Evolutionary conservation across 2,113 vertebrate genomes (phyloP).

Genomic region (Malurus melanocephalus): DNA sequence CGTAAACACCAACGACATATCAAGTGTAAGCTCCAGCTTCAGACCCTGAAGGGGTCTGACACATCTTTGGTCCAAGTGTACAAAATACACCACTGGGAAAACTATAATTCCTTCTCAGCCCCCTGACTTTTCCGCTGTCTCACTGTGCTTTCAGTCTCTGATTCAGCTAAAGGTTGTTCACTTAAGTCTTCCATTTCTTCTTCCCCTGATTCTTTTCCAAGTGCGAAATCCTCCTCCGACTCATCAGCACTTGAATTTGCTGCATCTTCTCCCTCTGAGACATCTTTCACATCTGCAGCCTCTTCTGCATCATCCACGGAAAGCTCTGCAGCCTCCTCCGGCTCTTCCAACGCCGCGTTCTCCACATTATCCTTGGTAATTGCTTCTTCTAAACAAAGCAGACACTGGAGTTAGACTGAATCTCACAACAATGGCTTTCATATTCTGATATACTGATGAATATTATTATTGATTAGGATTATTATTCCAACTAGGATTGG

Average conservation of each 20-base stretch:
- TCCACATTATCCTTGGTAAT: constrained; percentile 60
- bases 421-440: background rate
- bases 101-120: constrained; percentile 46
- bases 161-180: background rate
- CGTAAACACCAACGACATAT: constrained; percentile 51
- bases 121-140: constrained; percentile 76
- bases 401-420: background rate
- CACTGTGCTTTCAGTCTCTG: constrained; percentile 63
- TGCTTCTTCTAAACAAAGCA: constrained; percentile 56
- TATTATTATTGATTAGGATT: rapidly evolving
- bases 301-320: background rate
- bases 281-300: constrained; percentile 49
- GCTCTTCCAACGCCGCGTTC: constrained; percentile 20
- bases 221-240: constrained; percentile 63
- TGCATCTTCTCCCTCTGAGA: constrained; percentile 61
- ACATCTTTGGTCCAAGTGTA: constrained; percentile 62
- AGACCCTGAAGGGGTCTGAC: background rate
- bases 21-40: constrained; percentile 60
- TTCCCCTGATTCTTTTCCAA: constrained; percentile 52
- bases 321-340: constrained; percentile 44
- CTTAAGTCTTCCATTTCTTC: constrained; percentile 23
- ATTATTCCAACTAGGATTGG: background rate
- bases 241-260: constrained; percentile 38
- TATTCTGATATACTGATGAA: background rate
- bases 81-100: background rate